A percentile compares a stretch with the other conserved stretches of the same genome.
phyloP scores from a whole-genome alignment of 2,113 vertebrate genomes.

The Pongo pygmaeus region DNA sequence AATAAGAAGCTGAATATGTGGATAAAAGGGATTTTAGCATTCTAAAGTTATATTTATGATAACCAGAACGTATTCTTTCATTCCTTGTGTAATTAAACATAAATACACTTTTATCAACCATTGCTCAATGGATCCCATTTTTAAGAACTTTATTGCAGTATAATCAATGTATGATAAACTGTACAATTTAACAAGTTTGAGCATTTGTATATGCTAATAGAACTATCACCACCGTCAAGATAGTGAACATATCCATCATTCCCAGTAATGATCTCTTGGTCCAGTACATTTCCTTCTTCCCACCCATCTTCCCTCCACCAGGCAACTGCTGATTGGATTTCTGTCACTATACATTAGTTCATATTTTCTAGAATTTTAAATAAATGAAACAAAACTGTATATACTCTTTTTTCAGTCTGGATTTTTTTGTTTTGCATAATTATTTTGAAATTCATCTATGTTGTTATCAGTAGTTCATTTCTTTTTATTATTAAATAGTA shows the following conservation, averaged over 20 bases:
- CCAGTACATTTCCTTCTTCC: background rate
- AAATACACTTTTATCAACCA: background rate
- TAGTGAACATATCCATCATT: background rate
- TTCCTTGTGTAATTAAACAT: background rate
- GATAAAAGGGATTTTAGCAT: background rate
- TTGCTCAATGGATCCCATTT: background rate
- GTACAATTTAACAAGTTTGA: background rate
- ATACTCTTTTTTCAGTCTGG: background rate
- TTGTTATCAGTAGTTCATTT: background rate
- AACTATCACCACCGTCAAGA: background rate
- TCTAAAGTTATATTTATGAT: background rate
- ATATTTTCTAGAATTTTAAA: constrained; percentile 2
- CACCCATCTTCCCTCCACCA: background rate
- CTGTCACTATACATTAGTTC: background rate
- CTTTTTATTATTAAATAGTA: background rate
- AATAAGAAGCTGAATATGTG: background rate
- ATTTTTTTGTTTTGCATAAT: background rate
- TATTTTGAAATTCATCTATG: background rate
- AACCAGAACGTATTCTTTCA: constrained; percentile 7
- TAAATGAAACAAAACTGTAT: background rate
- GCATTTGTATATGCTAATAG: background rate
- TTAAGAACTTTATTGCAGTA: background rate
- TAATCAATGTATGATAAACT: background rate
- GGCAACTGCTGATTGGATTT: background rate
- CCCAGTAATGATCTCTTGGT: background rate